Conservation (phyloP, 2,113 vertebrate genomes). For the Tretioscincus oriximinensis region DNA sequence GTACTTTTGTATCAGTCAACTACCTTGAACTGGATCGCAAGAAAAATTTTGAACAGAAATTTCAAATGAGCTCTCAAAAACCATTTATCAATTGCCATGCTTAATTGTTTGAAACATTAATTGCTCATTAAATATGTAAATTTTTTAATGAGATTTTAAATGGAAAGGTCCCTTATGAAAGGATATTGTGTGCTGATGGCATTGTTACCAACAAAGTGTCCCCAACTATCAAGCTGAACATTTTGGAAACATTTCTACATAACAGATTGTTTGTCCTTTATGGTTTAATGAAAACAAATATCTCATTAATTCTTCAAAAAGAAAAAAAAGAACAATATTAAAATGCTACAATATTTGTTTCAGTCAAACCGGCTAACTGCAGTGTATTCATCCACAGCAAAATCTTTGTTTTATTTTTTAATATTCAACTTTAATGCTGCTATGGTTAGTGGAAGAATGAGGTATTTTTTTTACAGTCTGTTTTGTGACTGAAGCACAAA, state of each 20-base stretch:
- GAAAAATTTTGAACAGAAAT: conserved; percentile 4
- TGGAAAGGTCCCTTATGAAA: conserved; percentile 18
- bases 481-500: no score
- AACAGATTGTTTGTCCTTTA: neutral
- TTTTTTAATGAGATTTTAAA: conserved; percentile 35
- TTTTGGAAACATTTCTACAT: neutral
- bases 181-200: neutral
- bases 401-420: neutral
- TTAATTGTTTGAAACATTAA: conserved; percentile 38
- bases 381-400: neutral
- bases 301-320: neutral
- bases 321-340: neutral
- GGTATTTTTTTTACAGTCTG: no score
- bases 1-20: neutral
- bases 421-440: neutral
- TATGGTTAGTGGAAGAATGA: no score
- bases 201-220: conserved; percentile 7
- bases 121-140: conserved; percentile 34
- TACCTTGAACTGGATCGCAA: neutral
- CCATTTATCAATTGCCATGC: conserved; percentile 23
- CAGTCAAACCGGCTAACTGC: conserved; percentile 6
- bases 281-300: conserved; percentile 13
- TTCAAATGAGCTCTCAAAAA: conserved; percentile 20
- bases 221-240: neutral
- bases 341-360: conserved; percentile 6